Base-by-base conservation (phyloP, 2,113 vertebrate genomes). In the Takifugu bimaculatus region DNA sequence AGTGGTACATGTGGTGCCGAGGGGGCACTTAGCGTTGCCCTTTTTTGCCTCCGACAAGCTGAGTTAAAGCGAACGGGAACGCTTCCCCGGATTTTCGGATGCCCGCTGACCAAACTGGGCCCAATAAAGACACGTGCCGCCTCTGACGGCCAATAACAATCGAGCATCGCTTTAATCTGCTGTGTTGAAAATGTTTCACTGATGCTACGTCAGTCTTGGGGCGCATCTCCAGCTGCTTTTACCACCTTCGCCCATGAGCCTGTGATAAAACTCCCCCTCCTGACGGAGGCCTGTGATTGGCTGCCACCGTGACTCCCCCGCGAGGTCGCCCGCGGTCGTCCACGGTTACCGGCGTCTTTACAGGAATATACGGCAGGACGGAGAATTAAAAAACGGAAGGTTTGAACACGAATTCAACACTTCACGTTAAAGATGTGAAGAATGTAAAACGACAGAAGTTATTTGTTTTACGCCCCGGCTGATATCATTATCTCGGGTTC, bases 141-240 rank as follows among this genome's bases (percentile, higher is more conserved):
- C 29, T 67, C 69, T 57, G 60, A 57, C 48, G 54, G 26, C 29
- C 59, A 28, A 79, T 63, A 70, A 75, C 66, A 75, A 42, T 10
- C 50, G 48, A 62, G 75, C 71, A 65, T 43, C 53, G 42, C 35
- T 70, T 63, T 65, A 75, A 77, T 64, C 48, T 52, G 53, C 60
- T 67, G 66, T 70, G 66, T 81, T 71, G 66, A 79, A 76, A 77
- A 63, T 58, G 25, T 14, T 59, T 39, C 60, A 70, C n/a, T 77
- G 60, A 68, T 63, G 67, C 57, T 57, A 54, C 77, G 68, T 78
- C 54, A 44, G 63, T 48, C 48, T 28, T 43, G 26, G 26, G 50
- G 51, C 57, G 64, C 63, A 32, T 82, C 57, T 70, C 53, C 53
- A 26, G 73, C 69, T 43, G 60, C 61, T 79, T 79, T 59, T 63